These are phyloP conservation scores for Pelosia muscerda DNA, from an alignment of 2,888 invertebrate genomes.

Conservation along the genomic window DNA sequence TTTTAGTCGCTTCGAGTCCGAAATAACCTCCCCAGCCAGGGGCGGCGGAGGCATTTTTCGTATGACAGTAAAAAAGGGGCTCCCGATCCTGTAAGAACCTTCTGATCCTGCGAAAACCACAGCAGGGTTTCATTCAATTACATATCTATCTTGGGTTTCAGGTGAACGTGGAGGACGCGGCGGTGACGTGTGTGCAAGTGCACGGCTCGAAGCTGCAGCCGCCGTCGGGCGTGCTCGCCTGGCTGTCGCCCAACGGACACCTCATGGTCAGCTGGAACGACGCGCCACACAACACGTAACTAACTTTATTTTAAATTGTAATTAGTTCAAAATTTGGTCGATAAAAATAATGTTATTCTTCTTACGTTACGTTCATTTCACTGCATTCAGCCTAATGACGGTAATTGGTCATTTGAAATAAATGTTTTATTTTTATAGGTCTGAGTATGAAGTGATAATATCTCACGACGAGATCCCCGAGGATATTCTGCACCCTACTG, in stretches of 20 bases:
- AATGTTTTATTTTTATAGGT: conserved; percentile 50
- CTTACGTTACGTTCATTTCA: no score
- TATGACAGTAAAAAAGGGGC: no score
- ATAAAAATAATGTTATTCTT: not conserved
- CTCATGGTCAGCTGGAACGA: conserved; percentile 90
- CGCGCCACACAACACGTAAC: conserved; percentile 62
- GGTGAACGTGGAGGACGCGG: conserved; percentile 66
- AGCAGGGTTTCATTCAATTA: not conserved
- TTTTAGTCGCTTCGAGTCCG: no score
- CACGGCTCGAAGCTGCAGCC: conserved; percentile 85
- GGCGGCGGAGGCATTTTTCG: no score
- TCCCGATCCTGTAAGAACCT: no score
- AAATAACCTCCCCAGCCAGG: no score
- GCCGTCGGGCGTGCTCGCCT: conserved; percentile 88
- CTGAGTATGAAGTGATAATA: conserved; percentile 89
- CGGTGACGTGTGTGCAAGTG: conserved; percentile 70
- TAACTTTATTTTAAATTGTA: not conserved
- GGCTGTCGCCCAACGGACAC: conserved; percentile 87
- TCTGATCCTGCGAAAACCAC: no score
- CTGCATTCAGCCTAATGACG: no score
- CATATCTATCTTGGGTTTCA: conserved; percentile 32
- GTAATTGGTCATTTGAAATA: not conserved
- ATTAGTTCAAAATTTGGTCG: not conserved
- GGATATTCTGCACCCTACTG: conserved; percentile 72
- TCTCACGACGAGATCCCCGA: conserved; percentile 83